A percentile compares a stretch with the other conserved stretches of the same genome.
These are phyloP conservation scores for Bradypodion pumilum DNA, from an alignment of 2,797 vertebrate genomes.

Conservation along the genomic window DNA sequence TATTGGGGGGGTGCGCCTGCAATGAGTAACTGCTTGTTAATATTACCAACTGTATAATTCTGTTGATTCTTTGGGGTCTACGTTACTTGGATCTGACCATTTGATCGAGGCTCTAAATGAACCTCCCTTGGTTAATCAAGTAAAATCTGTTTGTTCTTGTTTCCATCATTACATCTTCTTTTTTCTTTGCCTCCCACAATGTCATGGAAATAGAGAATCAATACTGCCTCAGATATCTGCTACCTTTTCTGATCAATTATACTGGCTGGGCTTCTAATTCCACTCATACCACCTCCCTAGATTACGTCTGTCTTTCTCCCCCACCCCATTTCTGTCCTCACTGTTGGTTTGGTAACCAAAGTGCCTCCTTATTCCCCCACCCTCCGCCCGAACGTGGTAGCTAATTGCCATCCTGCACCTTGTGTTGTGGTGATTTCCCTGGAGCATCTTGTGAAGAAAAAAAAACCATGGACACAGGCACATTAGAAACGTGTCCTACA, in stretches of 20 bases:
- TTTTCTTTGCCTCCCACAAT: too few species aligned
- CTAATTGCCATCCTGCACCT: not conserved
- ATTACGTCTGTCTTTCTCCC: not conserved
- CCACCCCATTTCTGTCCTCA: not conserved
- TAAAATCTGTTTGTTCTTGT: too few species aligned
- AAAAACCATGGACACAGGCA: not conserved
- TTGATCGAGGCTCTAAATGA: too few species aligned
- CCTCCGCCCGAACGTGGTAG: not conserved
- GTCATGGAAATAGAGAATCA: too few species aligned
- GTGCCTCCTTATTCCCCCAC: not conserved
- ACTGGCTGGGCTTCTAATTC: not conserved
- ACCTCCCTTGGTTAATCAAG: too few species aligned
- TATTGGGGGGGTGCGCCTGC: too few species aligned
- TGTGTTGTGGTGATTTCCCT: slow-evolving; percentile 46
- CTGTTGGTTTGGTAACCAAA: slow-evolving; percentile 1
- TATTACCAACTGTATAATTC: too few species aligned
- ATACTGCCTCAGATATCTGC: too few species aligned
- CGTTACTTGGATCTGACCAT: too few species aligned
- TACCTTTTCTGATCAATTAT: not conserved
- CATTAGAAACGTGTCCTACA: slow-evolving; percentile 19
- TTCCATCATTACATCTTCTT: too few species aligned
- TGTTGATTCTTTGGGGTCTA: too few species aligned
- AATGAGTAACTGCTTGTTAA: too few species aligned
- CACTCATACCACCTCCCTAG: not conserved
- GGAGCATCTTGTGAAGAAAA: slow-evolving; percentile 7